Conservation (phyloP, 2,113 vertebrate genomes). For the Ginglymostoma cirratum region DNA sequence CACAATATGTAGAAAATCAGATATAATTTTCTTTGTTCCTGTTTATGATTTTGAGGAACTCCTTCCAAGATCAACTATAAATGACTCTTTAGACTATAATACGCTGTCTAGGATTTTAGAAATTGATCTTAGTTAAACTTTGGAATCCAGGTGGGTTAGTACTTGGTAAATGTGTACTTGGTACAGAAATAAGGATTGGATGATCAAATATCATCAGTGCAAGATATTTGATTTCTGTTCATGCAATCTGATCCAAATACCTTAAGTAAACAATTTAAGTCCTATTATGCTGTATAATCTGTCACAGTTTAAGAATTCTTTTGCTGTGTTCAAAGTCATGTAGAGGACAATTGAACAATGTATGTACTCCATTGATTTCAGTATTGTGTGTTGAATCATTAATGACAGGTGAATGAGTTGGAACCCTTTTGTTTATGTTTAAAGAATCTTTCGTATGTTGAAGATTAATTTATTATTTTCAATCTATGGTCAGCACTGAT, state of each 20-base stretch:
- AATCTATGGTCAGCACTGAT: no score
- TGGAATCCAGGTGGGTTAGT: neutral
- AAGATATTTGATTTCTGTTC: neutral
- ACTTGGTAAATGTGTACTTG: neutral
- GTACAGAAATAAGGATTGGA: neutral
- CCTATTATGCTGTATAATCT: neutral
- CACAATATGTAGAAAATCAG: neutral
- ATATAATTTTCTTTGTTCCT: neutral
- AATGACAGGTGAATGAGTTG: neutral
- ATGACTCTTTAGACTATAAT: neutral
- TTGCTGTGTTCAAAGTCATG: neutral
- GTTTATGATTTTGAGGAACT: neutral
- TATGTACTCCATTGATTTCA: neutral
- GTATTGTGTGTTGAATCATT: neutral
- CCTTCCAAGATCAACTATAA: neutral
- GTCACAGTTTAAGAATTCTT: neutral
- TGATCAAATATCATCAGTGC: neutral
- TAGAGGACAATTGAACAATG: neutral
- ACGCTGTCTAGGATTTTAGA: neutral
- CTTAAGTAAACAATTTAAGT: constrained; percentile 21
- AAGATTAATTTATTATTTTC: neutral
- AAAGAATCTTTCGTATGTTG: neutral
- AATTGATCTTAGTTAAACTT: neutral
- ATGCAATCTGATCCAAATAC: neutral
- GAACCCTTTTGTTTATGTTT: neutral